Evolutionary conservation across 1,140 invertebrate species (phyloP), one percentile per base, ranked within the genome.

Genomic region (Lucilia sericata): DNA sequence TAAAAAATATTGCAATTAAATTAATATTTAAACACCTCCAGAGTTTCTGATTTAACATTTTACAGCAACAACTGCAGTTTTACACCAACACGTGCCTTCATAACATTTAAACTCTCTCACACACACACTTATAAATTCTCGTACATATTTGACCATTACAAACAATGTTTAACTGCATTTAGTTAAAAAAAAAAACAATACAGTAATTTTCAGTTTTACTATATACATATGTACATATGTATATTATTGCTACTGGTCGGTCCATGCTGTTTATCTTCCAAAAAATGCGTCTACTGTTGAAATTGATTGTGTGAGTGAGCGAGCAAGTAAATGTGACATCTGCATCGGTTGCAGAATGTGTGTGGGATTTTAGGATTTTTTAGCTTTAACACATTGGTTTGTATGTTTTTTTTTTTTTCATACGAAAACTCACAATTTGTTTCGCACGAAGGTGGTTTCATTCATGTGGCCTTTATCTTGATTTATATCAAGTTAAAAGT

Each of bases 311-410:
- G 55, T 60, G 14, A 60, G 13, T n/a, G 13, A n/a, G 17, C n/a
- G 55, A n/a, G 55, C 5, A 10, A n/a, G 55, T 17, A n/a, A 60
- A 5, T 17, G 55, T 42, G 42, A 0, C 42, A 42, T 42, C 42
- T 42, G 42, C 42, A 42, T 7, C 42, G 42, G 42, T 10, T 8
- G 10, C 42, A 8, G 5, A 42, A 10, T 60, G 14, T 17, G 55
- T 60, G 55, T 60, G 55, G 55, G 55, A 30, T 60, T 60, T 60
- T 60, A n/a, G n/a, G 14, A 30, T 30, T n/a, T 60, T 60, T 60
- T 60, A 60, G 55, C 55, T n/a, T 60, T 60, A 7, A 60, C 55
- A 60, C 55, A n/a, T 60, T 17, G 55, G 55, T 60, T 60, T 60
- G 55, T 60, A 14, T 60, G 25, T 30, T 30, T 30, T 3, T 30